Base-by-base conservation (phyloP, 2,113 vertebrate genomes). In the Rattus rattus region DNA sequence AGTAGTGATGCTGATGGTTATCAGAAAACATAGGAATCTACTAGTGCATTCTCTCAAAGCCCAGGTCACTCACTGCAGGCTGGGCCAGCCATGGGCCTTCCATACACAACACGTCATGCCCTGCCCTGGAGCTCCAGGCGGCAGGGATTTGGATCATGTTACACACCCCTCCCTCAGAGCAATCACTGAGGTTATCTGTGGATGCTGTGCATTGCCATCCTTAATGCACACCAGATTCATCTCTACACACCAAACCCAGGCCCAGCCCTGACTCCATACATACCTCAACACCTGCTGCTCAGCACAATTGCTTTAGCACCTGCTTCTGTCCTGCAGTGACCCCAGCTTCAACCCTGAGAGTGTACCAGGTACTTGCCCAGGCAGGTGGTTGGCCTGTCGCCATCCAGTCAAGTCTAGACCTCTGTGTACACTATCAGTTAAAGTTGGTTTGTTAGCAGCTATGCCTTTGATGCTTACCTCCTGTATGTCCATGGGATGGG, bases 381-480 rank as follows among this genome's bases (percentile, higher is more conserved):
- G 36, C 77, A n/a, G 77, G 22, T 24, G 36, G 77, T 72, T 63
- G 90, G 70, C 65, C 65, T 26, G 11, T 56, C 33, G n/a, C 87
- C 59, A 20, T 59, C 56, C 2, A 0, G 26, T 12, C 67, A 49
- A 2, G 0, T 28, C 81, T 49, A 1, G 73, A 80, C 30, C 87
- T 96, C 96, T 76, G 94, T 96, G 92, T 85, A 81, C 30, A 63
- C 92, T 95, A 49, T 75, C 85, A 2, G 97, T 96, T 97, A 98
- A 98, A 98, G 67, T 97, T 96, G 92, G 91, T 98, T 98, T 97
- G 86, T 97, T 97, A 97, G 61, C 93, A 92, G 91, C 86, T 0
- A 28, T 54, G 96, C 28, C 81, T 56, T 67, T 39, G 72, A 59
- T 49, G 43, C 69, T n/a, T 76, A 0, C 75, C 47, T 84, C 30